Conservation (phyloP, 2,888 invertebrate species). For the Baronia brevicornis region DNA sequence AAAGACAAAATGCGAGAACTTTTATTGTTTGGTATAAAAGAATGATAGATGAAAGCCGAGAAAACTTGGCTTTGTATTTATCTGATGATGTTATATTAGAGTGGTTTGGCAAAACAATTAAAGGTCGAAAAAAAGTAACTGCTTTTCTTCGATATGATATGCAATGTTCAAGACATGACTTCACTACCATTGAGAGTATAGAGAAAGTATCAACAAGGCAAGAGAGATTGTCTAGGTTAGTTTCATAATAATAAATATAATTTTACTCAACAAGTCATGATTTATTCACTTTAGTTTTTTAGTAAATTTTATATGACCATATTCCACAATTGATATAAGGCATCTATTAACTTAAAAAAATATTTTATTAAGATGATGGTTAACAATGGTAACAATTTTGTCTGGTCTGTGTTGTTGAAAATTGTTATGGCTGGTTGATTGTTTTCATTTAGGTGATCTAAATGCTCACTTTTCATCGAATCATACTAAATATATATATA, state of each 20-base stretch:
- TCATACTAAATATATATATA: too few species aligned
- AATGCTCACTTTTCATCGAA: too few species aligned
- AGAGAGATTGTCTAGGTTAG: conserved; percentile 44
- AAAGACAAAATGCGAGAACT: conserved; percentile 48
- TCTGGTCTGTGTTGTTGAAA: too few species aligned
- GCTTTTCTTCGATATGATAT: conserved; percentile 74
- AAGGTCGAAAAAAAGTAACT: conserved; percentile 73
- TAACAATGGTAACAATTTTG: too few species aligned
- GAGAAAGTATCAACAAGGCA: conserved; percentile 44
- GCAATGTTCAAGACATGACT: conserved; percentile 67
- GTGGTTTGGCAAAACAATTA: conserved; percentile 80
- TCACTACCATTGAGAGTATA: conserved; percentile 58
- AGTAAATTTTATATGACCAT: too few species aligned
- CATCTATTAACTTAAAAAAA: too few species aligned
- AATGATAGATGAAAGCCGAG: conserved; percentile 67
- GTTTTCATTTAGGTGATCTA: too few species aligned
- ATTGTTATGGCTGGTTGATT: too few species aligned
- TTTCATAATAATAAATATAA: conserved; percentile 18
- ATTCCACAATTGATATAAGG: too few species aligned
- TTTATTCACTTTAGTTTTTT: too few species aligned
- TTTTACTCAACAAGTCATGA: too few species aligned
- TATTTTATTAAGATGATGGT: too few species aligned
- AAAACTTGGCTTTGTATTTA: conserved; percentile 61
- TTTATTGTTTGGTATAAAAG: conserved; percentile 65
- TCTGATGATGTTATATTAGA: conserved; percentile 73